phyloP scores from a whole-genome alignment of 2,888 invertebrate species.

The Catocala nupta region DNA sequence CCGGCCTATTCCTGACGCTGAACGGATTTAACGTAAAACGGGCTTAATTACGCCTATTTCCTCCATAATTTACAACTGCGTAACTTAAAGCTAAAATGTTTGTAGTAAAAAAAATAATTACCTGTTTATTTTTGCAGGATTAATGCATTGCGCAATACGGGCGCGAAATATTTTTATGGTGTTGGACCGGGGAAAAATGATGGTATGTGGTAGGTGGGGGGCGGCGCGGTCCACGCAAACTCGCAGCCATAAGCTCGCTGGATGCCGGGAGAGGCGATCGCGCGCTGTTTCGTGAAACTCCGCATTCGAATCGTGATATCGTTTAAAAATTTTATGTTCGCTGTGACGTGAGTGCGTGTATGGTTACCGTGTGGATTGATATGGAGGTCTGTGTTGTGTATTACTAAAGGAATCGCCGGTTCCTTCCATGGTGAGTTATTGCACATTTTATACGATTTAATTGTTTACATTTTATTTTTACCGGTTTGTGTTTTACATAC shows the following conservation, averaged over 20 bases:
- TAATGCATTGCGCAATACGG: constrained; percentile 80
- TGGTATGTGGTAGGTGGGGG: constrained; percentile 59
- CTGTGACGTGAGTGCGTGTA: constrained; percentile 48
- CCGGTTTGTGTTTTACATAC: not conserved
- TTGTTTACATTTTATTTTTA: constrained; percentile 16
- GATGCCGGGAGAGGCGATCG: constrained; percentile 60
- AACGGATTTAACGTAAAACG: constrained; percentile 52
- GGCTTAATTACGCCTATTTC: constrained; percentile 54
- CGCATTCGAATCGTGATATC: constrained; percentile 47
- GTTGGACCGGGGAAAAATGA: constrained; percentile 65
- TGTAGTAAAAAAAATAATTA: constrained; percentile 28
- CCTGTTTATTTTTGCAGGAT: constrained; percentile 50
- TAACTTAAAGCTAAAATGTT: constrained; percentile 33
- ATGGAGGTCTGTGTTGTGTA: constrained; percentile 48
- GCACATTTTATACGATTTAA: constrained; percentile 5
- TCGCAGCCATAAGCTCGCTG: constrained; percentile 67
- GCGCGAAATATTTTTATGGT: constrained; percentile 78
- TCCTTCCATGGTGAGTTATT: constrained; percentile 55
- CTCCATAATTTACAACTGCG: constrained; percentile 51
- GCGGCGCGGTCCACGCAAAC: constrained; percentile 58
- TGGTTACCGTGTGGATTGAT: constrained; percentile 51
- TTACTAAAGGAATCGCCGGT: constrained; percentile 44
- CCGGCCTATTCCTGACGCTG: constrained; percentile 49
- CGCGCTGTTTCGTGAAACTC: constrained; percentile 49
- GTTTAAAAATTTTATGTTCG: constrained; percentile 40